Conservation (phyloP, 2,113 vertebrate species). For the Oostethus manadensis region DNA sequence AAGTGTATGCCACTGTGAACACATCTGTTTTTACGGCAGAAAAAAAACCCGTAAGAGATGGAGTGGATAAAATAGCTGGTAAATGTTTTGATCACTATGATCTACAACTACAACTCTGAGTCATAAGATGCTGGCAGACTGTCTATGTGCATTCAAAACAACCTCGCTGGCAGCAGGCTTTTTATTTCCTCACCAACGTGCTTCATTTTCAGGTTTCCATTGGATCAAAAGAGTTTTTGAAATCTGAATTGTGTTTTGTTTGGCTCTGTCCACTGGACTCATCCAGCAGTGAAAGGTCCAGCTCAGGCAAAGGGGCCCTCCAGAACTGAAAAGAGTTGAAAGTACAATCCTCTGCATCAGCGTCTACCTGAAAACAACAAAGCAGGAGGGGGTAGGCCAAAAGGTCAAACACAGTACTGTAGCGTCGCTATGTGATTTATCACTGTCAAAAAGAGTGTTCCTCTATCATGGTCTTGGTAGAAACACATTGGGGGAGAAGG, state of each 20-base stretch:
- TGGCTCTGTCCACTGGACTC: conserved; percentile 14
- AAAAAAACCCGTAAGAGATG: not conserved
- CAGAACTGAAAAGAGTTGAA: conserved; percentile 92
- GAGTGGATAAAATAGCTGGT: not conserved
- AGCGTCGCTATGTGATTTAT: not conserved
- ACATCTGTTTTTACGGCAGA: not conserved
- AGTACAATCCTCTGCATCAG: conserved; percentile 67
- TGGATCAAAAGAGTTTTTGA: conserved; percentile 59
- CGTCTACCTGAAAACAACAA: conserved; percentile 26
- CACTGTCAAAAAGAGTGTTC: too few species aligned
- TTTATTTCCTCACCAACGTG: not conserved
- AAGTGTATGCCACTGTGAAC: too few species aligned
- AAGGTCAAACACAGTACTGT: not conserved
- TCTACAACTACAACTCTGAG: not conserved
- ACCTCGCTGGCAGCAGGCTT: not conserved
- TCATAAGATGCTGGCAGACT: not conserved
- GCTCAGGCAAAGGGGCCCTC: conserved; percentile 80
- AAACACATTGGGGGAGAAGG: too few species aligned
- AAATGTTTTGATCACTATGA: too few species aligned
- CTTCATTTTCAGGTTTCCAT: conserved; percentile 84
- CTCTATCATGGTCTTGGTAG: too few species aligned
- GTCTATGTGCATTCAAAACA: not conserved
- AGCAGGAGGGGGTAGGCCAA: not conserved
- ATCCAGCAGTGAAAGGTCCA: conserved; percentile 81
- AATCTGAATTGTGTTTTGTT: conserved; percentile 33